Evolutionary conservation across 2,888 invertebrate species (phyloP), one percentile per base, ranked within the genome.

Genomic region (Volucella bombylans): DNA sequence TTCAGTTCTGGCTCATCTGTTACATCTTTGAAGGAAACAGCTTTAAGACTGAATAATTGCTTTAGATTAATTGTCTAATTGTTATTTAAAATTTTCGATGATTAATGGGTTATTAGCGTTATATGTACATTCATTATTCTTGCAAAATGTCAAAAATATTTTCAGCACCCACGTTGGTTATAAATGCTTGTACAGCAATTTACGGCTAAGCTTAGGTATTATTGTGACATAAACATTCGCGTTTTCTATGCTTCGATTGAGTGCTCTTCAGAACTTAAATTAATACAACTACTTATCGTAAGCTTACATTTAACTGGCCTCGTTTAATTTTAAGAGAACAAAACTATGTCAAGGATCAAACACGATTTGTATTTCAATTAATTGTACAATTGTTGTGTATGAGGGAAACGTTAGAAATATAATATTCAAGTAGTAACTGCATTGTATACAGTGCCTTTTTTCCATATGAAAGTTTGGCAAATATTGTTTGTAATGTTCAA

Each of bases 321-420:
- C 15, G 57, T 50, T 52, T 61, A 18, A 23, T 14, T 18, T 9
- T 49, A 68, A 49, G 68, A 61, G 57, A 49, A 61, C 11, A 39
- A 47, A 69, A 82, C 79, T 68, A 15, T 82, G 78, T 81, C 71
- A 76, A 81, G 69, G 69, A 71, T 77, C n/a, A 59, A 79, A 72
- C 52, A 72, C 38, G 52, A 64, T 43, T 59, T 15, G 9, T 43
- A 59, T 67, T 31, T 14, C 4, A 10, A 47, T 61, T 47, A 50
- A 10, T 50, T 59, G 39, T 69, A 41, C 8, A 49, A 69, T 49
- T 59, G n/a, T 38, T 49, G 9, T 31, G 14, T 14, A 8, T 11
- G 41, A 8, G 43, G 8, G 9, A 23, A n/a, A 31, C 43, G 41
- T 45, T 43, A 54, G 54, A 31, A 45, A 67, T 23, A 18, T 11